phyloP scores from a whole-genome alignment of 2,113 vertebrate genomes.

The Sphyrna mokarran region DNA sequence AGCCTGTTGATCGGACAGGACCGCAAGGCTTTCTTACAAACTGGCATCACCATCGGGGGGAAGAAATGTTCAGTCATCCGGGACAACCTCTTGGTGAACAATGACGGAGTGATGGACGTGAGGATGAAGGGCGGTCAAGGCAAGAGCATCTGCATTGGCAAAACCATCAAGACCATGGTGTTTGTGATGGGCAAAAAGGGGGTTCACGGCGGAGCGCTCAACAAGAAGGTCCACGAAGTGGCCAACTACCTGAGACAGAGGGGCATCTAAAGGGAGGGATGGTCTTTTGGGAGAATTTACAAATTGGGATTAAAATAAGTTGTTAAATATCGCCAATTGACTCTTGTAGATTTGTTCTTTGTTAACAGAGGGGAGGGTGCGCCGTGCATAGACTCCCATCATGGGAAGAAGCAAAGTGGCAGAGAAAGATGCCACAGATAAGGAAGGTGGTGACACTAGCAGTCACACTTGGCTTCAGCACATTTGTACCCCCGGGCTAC shows the following conservation, averaged over 20 bases:
- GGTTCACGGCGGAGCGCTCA: slow-evolving; percentile 49
- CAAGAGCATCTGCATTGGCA: slow-evolving; percentile 47
- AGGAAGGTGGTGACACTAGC: background rate
- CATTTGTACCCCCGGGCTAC: background rate
- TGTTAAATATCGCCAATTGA: background rate
- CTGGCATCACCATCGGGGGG: slow-evolving; percentile 44
- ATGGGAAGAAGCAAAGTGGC: background rate
- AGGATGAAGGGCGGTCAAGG: slow-evolving; percentile 49
- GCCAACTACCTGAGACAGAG: slow-evolving; percentile 44
- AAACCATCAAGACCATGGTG: slow-evolving; percentile 46
- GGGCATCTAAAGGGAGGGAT: slow-evolving; percentile 41
- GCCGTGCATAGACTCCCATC: too few species aligned
- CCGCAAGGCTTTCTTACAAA: slow-evolving; percentile 43
- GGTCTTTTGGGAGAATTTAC: background rate
- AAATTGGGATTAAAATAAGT: slow-evolving; percentile 1
- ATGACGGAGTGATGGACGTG: slow-evolving; percentile 44
- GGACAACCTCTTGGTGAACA: slow-evolving; percentile 47
- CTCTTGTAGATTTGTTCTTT: background rate
- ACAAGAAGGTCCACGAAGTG: slow-evolving; percentile 49
- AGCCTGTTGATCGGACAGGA: slow-evolving; percentile 48
- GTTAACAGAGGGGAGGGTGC: too few species aligned
- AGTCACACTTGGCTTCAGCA: background rate
- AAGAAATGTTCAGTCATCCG: slow-evolving; percentile 50
- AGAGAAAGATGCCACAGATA: background rate
- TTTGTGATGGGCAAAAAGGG: slow-evolving; percentile 52